Conservation (phyloP, 1,140 invertebrate genomes). For the Lordiphosa mommai region DNA sequence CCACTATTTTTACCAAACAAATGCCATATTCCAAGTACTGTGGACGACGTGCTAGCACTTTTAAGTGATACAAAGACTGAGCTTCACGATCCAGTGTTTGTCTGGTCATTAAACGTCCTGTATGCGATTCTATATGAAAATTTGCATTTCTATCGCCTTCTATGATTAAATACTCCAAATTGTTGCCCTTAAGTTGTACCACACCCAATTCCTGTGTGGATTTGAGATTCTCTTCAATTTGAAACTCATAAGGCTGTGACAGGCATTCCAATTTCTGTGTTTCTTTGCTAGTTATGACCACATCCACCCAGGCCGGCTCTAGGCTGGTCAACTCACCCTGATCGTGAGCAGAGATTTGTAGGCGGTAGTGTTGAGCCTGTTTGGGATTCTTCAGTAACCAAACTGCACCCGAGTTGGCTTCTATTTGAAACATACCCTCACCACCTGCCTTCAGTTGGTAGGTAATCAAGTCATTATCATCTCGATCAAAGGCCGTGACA, state of each 20-base stretch:
- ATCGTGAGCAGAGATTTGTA: conserved; percentile 89
- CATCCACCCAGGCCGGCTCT: conserved; percentile 90
- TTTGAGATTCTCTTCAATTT: conserved; percentile 88
- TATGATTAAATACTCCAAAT: conserved; percentile 87
- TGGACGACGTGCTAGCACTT: conserved; percentile 84
- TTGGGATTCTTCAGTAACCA: conserved; percentile 81
- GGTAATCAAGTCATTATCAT: conserved; percentile 89
- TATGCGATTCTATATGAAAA: conserved; percentile 89
- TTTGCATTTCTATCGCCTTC: conserved; percentile 89
- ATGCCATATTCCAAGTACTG: conserved; percentile 81
- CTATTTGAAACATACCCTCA: conserved; percentile 88
- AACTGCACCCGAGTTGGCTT: conserved; percentile 88
- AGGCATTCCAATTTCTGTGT: conserved; percentile 86
- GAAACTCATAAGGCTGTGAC: conserved; percentile 88
- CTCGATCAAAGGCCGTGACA: conserved; percentile 88
- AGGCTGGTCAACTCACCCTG: conserved; percentile 85
- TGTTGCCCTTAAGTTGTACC: conserved; percentile 83
- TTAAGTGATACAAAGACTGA: conserved; percentile 87
- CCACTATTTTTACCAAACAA: conserved; percentile 88
- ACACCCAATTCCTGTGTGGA: conserved; percentile 85
- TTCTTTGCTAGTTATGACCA: conserved; percentile 84
- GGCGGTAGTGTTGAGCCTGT: conserved; percentile 82
- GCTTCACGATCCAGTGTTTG: conserved; percentile 92
- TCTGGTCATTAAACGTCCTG: conserved; percentile 89
- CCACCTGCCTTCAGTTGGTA: conserved; percentile 89